phyloP scores from a whole-genome alignment of 2,113 vertebrate species.

The Lycocorax pyrrhopterus region DNA sequence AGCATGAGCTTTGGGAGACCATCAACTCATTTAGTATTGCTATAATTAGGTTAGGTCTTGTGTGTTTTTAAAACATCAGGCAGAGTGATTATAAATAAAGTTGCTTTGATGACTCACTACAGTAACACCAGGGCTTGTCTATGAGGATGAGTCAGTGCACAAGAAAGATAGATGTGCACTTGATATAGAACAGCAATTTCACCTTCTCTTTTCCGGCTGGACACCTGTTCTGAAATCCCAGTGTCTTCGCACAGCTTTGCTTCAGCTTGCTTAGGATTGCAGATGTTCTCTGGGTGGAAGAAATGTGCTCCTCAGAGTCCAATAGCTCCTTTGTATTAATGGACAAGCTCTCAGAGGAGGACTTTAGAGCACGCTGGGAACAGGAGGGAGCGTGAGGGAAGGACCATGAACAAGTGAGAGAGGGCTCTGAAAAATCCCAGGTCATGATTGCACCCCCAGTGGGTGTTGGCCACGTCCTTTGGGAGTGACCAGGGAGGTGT shows the following conservation, averaged over 20 bases:
- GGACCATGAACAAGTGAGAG: neutral
- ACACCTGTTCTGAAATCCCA: neutral
- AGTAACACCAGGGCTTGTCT: neutral
- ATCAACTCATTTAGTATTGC: neutral
- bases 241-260: neutral
- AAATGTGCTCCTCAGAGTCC: neutral
- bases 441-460: rapidly evolving
- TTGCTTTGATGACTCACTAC: neutral
- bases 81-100: neutral
- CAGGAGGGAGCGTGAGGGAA: neutral
- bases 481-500: neutral
- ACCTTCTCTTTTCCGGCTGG: neutral
- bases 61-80: constrained; percentile 14
- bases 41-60: neutral
- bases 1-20: neutral
- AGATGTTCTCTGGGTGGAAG: neutral
- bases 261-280: neutral
- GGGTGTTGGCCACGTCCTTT: neutral
- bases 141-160: neutral
- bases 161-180: neutral
- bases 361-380: neutral
- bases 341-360: neutral
- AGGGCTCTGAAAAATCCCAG: neutral
- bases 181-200: neutral
- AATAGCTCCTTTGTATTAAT: neutral